Conservation (phyloP, 1,140 invertebrate species). For the Euura saliciscinereae region DNA sequence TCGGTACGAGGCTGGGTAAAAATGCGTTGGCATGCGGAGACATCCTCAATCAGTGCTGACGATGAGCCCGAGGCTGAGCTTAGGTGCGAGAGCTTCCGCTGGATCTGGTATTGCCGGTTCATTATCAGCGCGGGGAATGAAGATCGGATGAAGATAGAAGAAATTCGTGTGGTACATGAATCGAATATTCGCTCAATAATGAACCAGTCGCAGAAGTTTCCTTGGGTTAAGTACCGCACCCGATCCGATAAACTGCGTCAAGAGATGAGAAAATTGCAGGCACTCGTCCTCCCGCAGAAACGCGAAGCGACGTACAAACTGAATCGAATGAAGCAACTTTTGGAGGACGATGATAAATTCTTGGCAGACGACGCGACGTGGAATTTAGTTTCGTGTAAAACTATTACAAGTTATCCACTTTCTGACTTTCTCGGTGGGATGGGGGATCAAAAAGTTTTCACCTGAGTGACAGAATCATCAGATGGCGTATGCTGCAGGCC, state of each 20-base stretch:
- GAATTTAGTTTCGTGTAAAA: conserved; percentile 7
- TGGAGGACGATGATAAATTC: conserved; percentile 5
- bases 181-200: too few species aligned
- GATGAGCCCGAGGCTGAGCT: too few species aligned
- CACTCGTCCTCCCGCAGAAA: neutral
- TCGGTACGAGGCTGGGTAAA: neutral
- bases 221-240: too few species aligned
- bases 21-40: neutral
- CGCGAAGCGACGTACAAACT: neutral
- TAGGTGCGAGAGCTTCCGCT: neutral
- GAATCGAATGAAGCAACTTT: conserved; percentile 1
- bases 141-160: conserved; percentile 11
- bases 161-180: conserved; percentile 21
- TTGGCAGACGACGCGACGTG: neutral
- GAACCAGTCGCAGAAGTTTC: too few species aligned
- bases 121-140: too few species aligned
- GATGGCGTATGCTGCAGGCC: neutral
- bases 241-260: too few species aligned
- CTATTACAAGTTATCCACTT: conserved; percentile 5
- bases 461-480: neutral
- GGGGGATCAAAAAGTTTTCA: neutral
- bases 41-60: neutral
- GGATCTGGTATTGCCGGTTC: neutral
- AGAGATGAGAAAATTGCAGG: neutral
- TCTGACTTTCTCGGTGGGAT: neutral